These are phyloP conservation scores for Myotis daubentonii DNA, from an alignment of 2,797 vertebrate genomes.

Conservation along the genomic window DNA sequence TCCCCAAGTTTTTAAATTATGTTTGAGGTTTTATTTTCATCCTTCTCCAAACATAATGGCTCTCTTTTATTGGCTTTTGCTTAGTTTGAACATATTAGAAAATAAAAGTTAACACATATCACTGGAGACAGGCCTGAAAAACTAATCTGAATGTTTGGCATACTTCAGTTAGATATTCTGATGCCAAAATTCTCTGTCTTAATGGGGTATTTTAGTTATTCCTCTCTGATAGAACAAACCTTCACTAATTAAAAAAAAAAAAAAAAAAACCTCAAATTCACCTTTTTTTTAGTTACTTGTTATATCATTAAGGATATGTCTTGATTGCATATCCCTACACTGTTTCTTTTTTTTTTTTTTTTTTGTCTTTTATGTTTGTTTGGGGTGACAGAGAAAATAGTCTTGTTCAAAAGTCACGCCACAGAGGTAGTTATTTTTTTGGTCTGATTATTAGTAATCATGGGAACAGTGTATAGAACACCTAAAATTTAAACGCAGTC, in stretches of 20 bases:
- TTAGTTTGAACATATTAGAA: conserved; percentile 55
- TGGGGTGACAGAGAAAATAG: conserved; percentile 47
- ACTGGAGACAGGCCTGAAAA: conserved; percentile 42
- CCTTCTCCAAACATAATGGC: background rate
- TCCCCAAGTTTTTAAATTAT: conserved; percentile 49
- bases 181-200: conserved; percentile 58
- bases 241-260: background rate
- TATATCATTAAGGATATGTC: conserved; percentile 14
- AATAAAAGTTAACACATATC: conserved; percentile 41
- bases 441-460: conserved; percentile 57
- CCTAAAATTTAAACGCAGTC: conserved; percentile 59
- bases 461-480: conserved; percentile 65
- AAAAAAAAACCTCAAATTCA: background rate
- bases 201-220: conserved; percentile 50
- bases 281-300: background rate
- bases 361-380: background rate
- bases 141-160: conserved; percentile 38
- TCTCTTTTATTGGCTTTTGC: background rate
- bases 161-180: conserved; percentile 64
- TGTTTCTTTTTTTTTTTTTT: background rate
- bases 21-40: background rate
- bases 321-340: background rate
- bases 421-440: background rate
- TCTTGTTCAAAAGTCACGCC: background rate
- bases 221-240: background rate